phyloP scores from a whole-genome alignment of 2,797 vertebrate species.

The Ictinia mississippiensis region DNA sequence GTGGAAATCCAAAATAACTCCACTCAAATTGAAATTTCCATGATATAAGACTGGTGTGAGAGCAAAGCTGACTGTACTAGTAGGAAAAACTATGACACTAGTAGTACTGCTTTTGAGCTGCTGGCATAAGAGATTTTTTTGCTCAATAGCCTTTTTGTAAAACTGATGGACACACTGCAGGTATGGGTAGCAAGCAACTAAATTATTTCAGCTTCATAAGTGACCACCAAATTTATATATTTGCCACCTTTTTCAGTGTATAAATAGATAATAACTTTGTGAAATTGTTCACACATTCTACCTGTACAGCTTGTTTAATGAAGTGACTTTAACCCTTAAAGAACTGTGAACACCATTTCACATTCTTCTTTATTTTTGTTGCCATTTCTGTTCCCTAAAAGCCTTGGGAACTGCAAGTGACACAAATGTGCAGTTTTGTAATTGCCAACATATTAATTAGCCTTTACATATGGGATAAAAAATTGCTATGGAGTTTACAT shows the following conservation, averaged over 20 bases:
- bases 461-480: not conserved
- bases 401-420: not conserved
- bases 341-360: not conserved
- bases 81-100: not conserved
- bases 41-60: not conserved
- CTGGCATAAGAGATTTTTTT: not conserved
- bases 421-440: not conserved
- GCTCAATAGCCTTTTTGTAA: not conserved
- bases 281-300: not conserved
- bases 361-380: not conserved
- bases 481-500: not conserved
- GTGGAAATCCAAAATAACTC: not conserved
- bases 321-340: not conserved
- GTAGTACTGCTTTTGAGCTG: not conserved
- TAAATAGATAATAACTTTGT: not conserved
- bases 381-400: not conserved
- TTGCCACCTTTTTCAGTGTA: not conserved
- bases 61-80: not conserved
- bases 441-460: not conserved
- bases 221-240: not conserved
- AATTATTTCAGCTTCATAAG: not conserved
- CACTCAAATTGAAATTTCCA: not conserved
- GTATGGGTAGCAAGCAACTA: not conserved
- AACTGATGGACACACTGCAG: not conserved
- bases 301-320: not conserved